A percentile compares a stretch with the other conserved stretches of the same genome.
Conservation (phyloP, 2,113 vertebrate genomes). For the Tauraco erythrolophus region DNA sequence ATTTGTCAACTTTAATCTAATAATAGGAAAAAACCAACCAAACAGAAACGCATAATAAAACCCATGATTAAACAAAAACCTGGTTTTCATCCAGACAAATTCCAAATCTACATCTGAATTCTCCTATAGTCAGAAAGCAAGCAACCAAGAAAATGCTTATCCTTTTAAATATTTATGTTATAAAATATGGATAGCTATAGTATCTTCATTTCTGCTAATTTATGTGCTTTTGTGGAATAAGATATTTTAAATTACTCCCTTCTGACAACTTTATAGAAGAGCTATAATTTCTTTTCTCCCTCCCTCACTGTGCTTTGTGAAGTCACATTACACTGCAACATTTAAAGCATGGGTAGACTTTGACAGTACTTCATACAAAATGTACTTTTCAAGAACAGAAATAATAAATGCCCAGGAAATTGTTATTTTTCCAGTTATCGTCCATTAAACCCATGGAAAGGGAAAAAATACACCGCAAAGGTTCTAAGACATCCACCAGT, state of each 20-base stretch:
- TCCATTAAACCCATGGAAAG: neutral
- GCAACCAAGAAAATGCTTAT: neutral
- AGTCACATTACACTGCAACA: neutral
- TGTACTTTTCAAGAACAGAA: conserved; percentile 12
- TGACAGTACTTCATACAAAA: neutral
- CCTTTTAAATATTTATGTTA: neutral
- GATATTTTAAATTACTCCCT: neutral
- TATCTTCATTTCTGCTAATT: neutral
- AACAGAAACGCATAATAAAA: fast-evolving
- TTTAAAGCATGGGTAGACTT: neutral
- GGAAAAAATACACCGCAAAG: neutral
- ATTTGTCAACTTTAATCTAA: neutral
- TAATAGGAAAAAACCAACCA: neutral
- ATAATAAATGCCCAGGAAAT: neutral
- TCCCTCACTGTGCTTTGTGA: neutral
- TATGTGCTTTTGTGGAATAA: neutral
- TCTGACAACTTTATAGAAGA: neutral
- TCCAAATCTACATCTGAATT: neutral
- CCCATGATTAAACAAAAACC: neutral
- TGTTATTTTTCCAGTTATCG: neutral
- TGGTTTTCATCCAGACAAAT: neutral
- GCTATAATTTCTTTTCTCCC: neutral
- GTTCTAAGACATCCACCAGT: neutral
- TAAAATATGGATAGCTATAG: neutral
- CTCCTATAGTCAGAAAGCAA: neutral